phyloP scores from a whole-genome alignment of 2,113 vertebrate species.

The Chinchilla lanigera region DNA sequence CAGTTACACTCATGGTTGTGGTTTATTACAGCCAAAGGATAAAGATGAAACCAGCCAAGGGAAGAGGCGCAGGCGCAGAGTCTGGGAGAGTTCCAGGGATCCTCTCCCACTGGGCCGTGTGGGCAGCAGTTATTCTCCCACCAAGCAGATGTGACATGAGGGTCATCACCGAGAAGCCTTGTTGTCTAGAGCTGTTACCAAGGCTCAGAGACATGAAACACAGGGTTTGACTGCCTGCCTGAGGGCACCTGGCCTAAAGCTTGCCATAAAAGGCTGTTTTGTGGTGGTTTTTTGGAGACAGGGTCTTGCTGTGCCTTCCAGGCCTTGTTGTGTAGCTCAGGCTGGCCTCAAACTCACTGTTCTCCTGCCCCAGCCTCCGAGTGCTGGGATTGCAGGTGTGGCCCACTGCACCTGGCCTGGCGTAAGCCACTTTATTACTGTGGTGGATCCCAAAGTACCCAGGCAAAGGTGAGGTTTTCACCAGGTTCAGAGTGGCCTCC shows the following conservation, averaged over 20 bases:
- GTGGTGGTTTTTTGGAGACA: background rate
- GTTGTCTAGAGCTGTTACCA: background rate
- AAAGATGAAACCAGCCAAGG: background rate
- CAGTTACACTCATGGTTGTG: background rate
- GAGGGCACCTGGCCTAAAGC: background rate
- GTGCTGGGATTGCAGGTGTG: background rate
- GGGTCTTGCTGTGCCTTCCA: background rate
- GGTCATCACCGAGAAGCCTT: too few relatives aligned
- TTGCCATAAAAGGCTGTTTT: background rate
- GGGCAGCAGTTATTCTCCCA: too few relatives aligned
- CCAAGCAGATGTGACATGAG: background rate
- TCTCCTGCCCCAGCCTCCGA: background rate
- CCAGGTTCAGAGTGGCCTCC: background rate
- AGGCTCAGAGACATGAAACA: background rate
- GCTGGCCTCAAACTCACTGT: background rate
- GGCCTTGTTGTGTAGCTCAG: background rate
- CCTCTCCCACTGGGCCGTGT: fast-evolving
- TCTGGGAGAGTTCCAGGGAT: background rate
- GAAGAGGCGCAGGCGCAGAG: background rate
- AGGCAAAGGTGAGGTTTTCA: background rate
- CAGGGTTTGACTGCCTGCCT: background rate
- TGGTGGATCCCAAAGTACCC: background rate
- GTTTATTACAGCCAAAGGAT: background rate
- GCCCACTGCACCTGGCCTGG: too few relatives aligned
- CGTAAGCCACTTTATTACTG: background rate